A percentile compares a stretch with the other conserved stretches of the same genome.
These are phyloP conservation scores for Linnaemya vulpina DNA, from an alignment of 2,888 invertebrate genomes.

Conservation along the genomic window DNA sequence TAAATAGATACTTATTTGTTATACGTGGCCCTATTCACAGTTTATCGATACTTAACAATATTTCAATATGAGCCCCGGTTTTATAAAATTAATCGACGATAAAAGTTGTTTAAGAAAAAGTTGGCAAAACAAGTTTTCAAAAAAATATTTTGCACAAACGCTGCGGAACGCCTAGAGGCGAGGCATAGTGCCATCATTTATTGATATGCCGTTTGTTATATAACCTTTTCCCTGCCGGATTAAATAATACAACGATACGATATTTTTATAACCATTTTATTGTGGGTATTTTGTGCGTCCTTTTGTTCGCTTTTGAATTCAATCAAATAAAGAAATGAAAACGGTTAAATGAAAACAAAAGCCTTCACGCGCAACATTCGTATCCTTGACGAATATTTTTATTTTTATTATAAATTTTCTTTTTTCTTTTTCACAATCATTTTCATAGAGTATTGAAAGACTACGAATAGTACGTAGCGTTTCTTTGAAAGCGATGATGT, in stretches of 20 bases:
- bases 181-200: neutral
- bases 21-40: too few species aligned
- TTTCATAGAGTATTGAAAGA: slow-evolving; percentile 22
- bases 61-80: too few species aligned
- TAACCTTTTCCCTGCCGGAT: neutral
- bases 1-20: too few species aligned
- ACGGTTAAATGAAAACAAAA: neutral
- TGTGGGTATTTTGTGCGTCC: neutral
- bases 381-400: slow-evolving; percentile 42
- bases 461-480: neutral
- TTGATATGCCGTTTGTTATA: neutral
- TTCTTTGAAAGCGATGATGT: neutral
- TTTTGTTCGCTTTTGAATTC: slow-evolving; percentile 13
- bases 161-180: too few species aligned
- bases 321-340: slow-evolving; percentile 1
- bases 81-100: too few species aligned
- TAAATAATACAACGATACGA: slow-evolving; percentile 10
- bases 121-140: too few species aligned
- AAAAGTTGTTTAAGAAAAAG: too few species aligned
- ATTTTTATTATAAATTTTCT: too few species aligned
- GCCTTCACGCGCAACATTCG: neutral
- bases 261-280: slow-evolving; percentile 6
- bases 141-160: too few species aligned
- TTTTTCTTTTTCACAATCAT: slow-evolving; percentile 9
- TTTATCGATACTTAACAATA: too few species aligned